Base-by-base conservation (phyloP, 2,797 vertebrate genomes). In the Pristis pectinata region DNA sequence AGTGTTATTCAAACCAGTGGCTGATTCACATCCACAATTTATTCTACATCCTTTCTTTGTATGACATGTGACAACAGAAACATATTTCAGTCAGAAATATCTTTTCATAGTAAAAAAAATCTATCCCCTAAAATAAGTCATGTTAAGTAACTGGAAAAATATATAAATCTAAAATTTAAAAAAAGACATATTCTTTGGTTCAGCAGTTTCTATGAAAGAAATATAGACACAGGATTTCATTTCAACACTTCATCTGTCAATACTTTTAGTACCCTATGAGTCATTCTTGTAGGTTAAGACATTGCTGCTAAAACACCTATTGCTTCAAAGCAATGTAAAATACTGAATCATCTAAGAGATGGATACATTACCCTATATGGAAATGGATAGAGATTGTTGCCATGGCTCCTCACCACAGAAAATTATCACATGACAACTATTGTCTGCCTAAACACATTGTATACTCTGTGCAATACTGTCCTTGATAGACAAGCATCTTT, bases 261-360 rank as follows among this genome's bases (percentile, higher is more conserved):
- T 94, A 24, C 44, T 53, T 76, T 94, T 70, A 74, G 24, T 53
- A 93, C 70, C 67, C 70, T 74, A 30, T 74, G 67, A 93, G 72
- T 93, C 24, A 93, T 93, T 93, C 27, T 53, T 53, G 92, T 53
- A 94, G 92, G 70, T 94, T 94, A 34, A 72, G 70, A 34, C 92
- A 49, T 94, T 94, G 30, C 9, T 94, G 70, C 44, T 74, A 74
- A 94, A 49, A 53, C 34, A 94, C 13, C 70, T 53, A 53, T 76
- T 94, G 70, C 70, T 76, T 53, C 0, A n/a, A 17, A 94, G 67
- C 27, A 72, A 74, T 94, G 61, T 30, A 76, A 93, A 72, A 74
- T 76, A 94, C 92, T 72, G 72, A 93, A 74, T 93, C 10, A 74
- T 93, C 92, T 34, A 74, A 74, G 67, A 93, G 67, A 93, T 93